phyloP scores from a whole-genome alignment of 37 sponge, comb jelly and placozoan species.

The Axinella damicornis region DNA sequence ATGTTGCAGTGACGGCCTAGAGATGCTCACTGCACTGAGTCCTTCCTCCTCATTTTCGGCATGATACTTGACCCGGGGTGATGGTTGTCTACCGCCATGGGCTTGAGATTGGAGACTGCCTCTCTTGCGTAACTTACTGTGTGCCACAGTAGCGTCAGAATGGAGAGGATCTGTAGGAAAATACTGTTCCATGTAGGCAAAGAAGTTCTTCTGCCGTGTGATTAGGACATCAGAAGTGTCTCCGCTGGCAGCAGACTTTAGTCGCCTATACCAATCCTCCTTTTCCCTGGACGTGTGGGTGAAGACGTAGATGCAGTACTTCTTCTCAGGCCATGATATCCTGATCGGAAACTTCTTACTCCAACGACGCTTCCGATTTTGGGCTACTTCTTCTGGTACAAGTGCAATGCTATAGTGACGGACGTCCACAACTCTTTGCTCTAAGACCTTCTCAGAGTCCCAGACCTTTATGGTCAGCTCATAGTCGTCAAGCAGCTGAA shows the following conservation, averaged over 20 bases:
- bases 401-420: constrained; percentile 29
- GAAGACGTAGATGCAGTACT: constrained; percentile 55
- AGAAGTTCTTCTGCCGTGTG: constrained; percentile 33
- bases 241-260: constrained; percentile 44
- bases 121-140: too few relatives aligned
- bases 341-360: constrained; percentile 88
- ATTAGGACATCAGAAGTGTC: constrained; percentile 17
- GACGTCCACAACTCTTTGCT: constrained; percentile 12
- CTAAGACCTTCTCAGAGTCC: not conserved
- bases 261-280: constrained; percentile 83
- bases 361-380: constrained; percentile 81
- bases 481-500: constrained; percentile 49
- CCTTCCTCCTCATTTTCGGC: too few relatives aligned
- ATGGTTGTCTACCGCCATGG: too few relatives aligned
- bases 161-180: constrained; percentile 23
- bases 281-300: constrained; percentile 57
- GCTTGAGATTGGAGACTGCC: too few relatives aligned
- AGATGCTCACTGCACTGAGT: too few relatives aligned
- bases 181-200: constrained; percentile 59
- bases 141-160: too few relatives aligned
- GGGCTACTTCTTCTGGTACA: constrained; percentile 66
- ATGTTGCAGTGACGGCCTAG: too few relatives aligned
- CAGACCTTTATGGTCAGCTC: constrained; percentile 28
- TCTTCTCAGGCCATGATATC: not conserved
- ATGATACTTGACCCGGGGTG: too few relatives aligned